Base-by-base conservation (phyloP, 2,797 vertebrate species). In the Pangasius macronema region DNA sequence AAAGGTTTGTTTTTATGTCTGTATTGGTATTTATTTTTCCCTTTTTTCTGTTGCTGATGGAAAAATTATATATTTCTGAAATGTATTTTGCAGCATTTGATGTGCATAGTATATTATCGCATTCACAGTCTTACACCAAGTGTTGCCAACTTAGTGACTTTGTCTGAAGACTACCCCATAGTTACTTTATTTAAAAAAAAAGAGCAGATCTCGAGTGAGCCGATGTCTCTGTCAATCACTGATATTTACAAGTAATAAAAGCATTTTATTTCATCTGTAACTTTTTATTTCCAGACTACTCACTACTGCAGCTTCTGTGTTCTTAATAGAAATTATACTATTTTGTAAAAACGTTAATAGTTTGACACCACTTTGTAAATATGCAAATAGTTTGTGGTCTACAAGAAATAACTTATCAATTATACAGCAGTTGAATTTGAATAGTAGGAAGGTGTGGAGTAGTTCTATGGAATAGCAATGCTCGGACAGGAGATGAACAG, bases 1-100 rank as follows among this genome's bases (percentile, higher is more conserved):
- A 81, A 84, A 88, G 30, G 33, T 77, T 80, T 81, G 36, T 51
- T 81, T 84, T 80, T 85, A 77, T 61, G n/a, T 80, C 13, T 80
- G 11, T n/a, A 30, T 49, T 30, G 11, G 59, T 82, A 22, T 67
- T 82, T 51, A 67, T 51, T 63, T 82, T 2, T 46, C 5, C 77
- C 55, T 8, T 39, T 80, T 55, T 82, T 49, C 42, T 82, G 27
- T 59, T 59, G 59, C 6, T 33, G n/a, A 36, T n/a, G 8, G 10
- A 39, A 10, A 42, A 39, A 39, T 7, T 39, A 51, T 76, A 6
- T n/a, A 73, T 75, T 49, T 27, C 24, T 75, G 72, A n/a, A 49
- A n/a, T 46, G 30, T 36, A 36, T 36, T 68, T 18, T 16, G 30
- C 18, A 33, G 16, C 30, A 36, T 68, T 68, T 33, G 14, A 68